Evolutionary conservation across 2,888 invertebrate genomes (phyloP), one percentile per base, ranked within the genome.

Genomic region (Drosophila eohydei): DNA sequence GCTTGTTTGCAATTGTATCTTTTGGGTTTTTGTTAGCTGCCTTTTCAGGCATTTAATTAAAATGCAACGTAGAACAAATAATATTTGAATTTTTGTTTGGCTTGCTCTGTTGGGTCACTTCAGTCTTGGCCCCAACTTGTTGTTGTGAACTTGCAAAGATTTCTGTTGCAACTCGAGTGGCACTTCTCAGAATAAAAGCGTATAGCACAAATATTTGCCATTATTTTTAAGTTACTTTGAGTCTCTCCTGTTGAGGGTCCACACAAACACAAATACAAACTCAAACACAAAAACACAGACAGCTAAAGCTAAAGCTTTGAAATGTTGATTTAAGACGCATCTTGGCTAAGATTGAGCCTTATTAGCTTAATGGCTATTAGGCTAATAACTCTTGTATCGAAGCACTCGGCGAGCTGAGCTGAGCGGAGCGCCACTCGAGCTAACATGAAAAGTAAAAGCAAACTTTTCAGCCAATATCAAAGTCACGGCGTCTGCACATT

Each of bases 11-110:
- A 58, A 65, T 74, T 74, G 61, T 59, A 52, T 74, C 58, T 41
- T 56, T 56, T 48, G 57, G 50, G 36, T 40, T 36, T 58, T 30
- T 69, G 36, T 30, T 5, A 32, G 34, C 36, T 54, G 43, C 50
- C 70, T 63, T 78, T 78, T 74, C 52, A 74, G 56, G 60, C 65
- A 78, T 78, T 77, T 78, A 77, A 77, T 77, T 78, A 77, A 78
- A 78, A 74, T 74, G 77, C 69, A 78, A 65, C 63, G 50, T 21
- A 16, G 54, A 48, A 44, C 43, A 71, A 71, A 34, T 36, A 58
- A 68, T 46, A 63, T 41, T 50, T 71, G 56, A 57, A 61, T 36
- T 36, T 64, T 61, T 57, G 40, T 52, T 74, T 30, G 61, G 30
- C 16, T 8, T n/a, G 16, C 51, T 36, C 34, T 8, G 48, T 51